These are phyloP conservation scores for Stictonetta naevosa DNA, from an alignment of 2,113 vertebrate species.

Conservation along the genomic window DNA sequence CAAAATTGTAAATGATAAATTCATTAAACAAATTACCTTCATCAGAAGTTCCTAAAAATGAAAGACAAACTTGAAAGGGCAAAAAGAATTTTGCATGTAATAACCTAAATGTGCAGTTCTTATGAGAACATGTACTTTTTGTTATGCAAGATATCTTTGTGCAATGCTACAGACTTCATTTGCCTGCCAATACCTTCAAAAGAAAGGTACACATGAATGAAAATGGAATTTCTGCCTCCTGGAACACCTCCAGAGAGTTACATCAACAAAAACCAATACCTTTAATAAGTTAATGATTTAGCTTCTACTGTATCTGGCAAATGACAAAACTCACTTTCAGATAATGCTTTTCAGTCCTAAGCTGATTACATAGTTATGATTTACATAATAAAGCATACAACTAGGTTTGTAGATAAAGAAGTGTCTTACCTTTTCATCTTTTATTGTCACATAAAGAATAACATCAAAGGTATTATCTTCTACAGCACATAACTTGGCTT, in stretches of 20 bases:
- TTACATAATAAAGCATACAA: neutral
- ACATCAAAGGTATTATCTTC: slow-evolving; percentile 78
- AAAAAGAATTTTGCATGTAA: neutral
- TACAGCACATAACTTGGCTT: slow-evolving; percentile 81
- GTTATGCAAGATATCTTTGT: neutral
- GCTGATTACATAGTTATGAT: neutral
- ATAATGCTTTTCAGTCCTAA: neutral
- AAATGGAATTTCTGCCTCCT: neutral
- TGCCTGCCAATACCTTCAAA: neutral
- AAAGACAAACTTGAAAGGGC: neutral
- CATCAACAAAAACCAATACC: neutral
- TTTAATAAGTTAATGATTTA: neutral
- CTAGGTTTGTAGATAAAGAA: rapidly evolving
- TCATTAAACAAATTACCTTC: neutral
- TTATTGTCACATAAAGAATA: slow-evolving; percentile 85
- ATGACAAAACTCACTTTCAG: neutral
- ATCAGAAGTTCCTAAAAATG: neutral
- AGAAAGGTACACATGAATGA: neutral
- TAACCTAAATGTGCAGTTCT: too few species aligned
- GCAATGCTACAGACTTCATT: neutral
- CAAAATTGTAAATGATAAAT: neutral
- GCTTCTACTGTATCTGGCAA: neutral
- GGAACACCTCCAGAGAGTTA: neutral
- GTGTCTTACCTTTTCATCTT: slow-evolving; percentile 84
- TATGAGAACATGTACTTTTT: neutral